Evolutionary conservation across 2,797 vertebrate species (phyloP), one percentile per base, ranked within the genome.

Genomic region (Brachymystax lenok): DNA sequence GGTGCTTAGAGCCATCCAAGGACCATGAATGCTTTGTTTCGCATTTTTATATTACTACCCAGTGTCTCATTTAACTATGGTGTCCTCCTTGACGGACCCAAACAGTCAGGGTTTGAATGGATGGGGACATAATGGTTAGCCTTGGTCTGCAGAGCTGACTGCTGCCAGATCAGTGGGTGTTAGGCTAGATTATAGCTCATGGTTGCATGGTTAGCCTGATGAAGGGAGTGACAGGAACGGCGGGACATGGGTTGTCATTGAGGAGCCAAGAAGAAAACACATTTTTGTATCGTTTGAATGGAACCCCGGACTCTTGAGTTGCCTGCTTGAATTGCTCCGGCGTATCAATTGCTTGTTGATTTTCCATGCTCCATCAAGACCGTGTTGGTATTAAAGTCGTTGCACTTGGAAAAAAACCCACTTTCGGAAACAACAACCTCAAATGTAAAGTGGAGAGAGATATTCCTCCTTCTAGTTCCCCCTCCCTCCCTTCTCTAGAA

Each of bases 321-420:
- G 80, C 77, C 80, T 75, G 52, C 84, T 85, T 81, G 77, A 82
- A 83, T 88, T 85, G 85, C 88, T 84, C 2, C 85, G 71, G 82
- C 81, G 87, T 84, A 88, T 90, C 85, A 88, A 86, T 80, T 83
- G 77, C 77, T 87, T 83, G 70, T 79, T 66, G 85, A 79, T 88
- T 85, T 77, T 76, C 56, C 74, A 52, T 74, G 74, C 74, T 78
- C 35, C 52, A 63, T 72, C 1, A 70, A 68, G 64, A 78, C 74
- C 85, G 84, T 82, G 83, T 82, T 77, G 82, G 59, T 78, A 63
- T 80, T 76, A 78, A 24, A 61, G 21, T 10, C n/a, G 1, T 24
- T 61, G 3, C 59, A 61, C 59, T 61, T 61, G 19, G 40, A 46
- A 46, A 40, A 46, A 46, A 46, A n/a, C n/a, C n/a, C 40, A 46